Evolutionary conservation across 2,113 vertebrate genomes (phyloP), one percentile per base, ranked within the genome.

Genomic region (Lophura nycthemera): DNA sequence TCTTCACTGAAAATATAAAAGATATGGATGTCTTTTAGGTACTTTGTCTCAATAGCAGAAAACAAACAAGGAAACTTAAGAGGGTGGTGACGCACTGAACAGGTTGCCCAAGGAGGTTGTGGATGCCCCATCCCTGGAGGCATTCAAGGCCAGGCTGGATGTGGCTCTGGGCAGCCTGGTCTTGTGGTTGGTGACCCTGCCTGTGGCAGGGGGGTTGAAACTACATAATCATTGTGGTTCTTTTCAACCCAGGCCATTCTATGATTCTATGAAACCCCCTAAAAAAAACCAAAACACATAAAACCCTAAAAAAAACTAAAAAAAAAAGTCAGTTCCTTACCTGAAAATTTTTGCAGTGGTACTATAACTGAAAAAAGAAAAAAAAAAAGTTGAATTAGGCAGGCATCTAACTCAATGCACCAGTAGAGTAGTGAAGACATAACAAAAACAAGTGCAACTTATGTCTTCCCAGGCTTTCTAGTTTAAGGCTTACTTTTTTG

Each of bases 261-360:
- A 50, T 50, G 21, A 24, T 24, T 24, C 22, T 24, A 50, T 50
- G 48, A 50, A 50, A 50, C 11, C 48, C 48, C 48, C 22, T 24
- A 6, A 22, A 50, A 13, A 13, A 48, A 0, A 0, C 2, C 47
- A 66, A 85, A 38, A n/a, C 61, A 25, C 14, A 14, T 22, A 54
- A 54, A 54, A 8, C 48, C 22, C 11, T 50, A 29, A 54, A 54
- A 29, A 29, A 13, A 54, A 54, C 29, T 18, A 32, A 56, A 17
- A 81, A 30, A 54, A 17, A 27, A 63, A 4, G 19, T 50, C 81
- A 77, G 70, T 24, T 91, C 57, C 98, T 94, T 97, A 99, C 99
- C 99, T 99, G 97, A 99, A 99, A 96, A 99, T 99, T 97, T 99
- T 99, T 84, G 99, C 99, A 80, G 99, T 99, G 38, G 98, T 98